Evolutionary conservation across 1,140 invertebrate species (phyloP).

Genomic region (Vanessa tameamea): DNA sequence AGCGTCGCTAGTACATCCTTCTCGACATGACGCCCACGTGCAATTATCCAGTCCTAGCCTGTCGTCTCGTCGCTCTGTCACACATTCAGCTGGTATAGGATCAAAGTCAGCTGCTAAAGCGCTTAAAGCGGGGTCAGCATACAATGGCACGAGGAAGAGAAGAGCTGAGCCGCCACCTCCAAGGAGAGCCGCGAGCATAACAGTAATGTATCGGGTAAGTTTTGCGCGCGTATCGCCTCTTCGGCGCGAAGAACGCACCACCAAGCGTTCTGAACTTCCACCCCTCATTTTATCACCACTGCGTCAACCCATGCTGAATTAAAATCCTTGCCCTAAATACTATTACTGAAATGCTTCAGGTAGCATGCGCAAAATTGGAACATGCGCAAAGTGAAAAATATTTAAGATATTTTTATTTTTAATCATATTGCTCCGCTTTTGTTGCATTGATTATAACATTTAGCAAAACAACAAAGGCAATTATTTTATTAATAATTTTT

Average conservation of each 20-base stretch:
- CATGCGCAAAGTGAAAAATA: constrained; percentile 32
- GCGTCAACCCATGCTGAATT: constrained; percentile 72
- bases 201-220: constrained; percentile 89
- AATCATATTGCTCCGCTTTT: too few relatives aligned
- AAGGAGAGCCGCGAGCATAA: constrained; percentile 87
- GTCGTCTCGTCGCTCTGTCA: constrained; percentile 88
- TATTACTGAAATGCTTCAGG: constrained; percentile 27
- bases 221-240: constrained; percentile 86
- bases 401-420: not conserved
- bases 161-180: constrained; percentile 91
- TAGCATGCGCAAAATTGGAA: constrained; percentile 50
- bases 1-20: constrained; percentile 93
- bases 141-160: constrained; percentile 92
- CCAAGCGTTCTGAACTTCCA: constrained; percentile 91
- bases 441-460: too few relatives aligned
- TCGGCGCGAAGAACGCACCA: constrained; percentile 83
- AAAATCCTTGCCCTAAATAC: constrained; percentile 56
- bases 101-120: constrained; percentile 92
- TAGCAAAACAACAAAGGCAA: too few relatives aligned
- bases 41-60: constrained; percentile 90
- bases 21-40: constrained; percentile 92
- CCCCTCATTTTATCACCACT: constrained; percentile 84
- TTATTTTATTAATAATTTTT: too few relatives aligned
- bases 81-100: constrained; percentile 88
- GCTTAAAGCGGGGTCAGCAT: constrained; percentile 94